Evolutionary conservation across 2,797 vertebrate species (phyloP), one percentile per base, ranked within the genome.

Genomic region (Anas bernieri): DNA sequence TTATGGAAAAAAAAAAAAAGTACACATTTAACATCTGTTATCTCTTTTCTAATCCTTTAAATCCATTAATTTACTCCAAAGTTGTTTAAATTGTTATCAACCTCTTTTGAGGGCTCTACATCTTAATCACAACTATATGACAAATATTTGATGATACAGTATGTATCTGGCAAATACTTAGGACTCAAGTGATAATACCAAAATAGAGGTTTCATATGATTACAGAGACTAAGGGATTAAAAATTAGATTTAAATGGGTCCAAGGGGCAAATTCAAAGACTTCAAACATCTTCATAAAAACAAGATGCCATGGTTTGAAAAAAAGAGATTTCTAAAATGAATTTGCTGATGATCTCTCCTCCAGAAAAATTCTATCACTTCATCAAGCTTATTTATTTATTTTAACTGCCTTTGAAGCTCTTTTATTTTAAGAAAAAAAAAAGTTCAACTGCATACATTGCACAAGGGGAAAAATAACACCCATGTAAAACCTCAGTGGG

Each of bases 161-260:
- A 90, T 67, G 69, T 86, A 81, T 93, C 90, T 93, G 93, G 79
- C 87, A 97, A 89, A 95, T 95, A 93, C 83, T 96, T 86, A 93
- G 83, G 75, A 94, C 93, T 96, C 85, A 92, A 96, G 92, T 77
- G 93, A 94, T 88, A 97, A 97, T 93, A 88, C 81, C 39, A 85
- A 97, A 97, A 86, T 90, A 95, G 92, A 95, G 84, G 91, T 94
- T 97, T 96, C 93, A 37, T 96, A 94, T 72, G 90, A 94, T 96
- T 96, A 96, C 94, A 94, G 94, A 91, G 69, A 94, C 84, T 83
- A 88, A 93, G 69, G 96, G 94, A 96, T 97, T 97, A 96, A 84
- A 96, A 97, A 97, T 82, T 88, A 97, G 96, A 97, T 97, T 94
- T 90, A 96, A 97, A 92, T 86, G 92, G 91, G 90, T 92, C 96